Conservation (phyloP, 1,140 invertebrate genomes). For the Pentalonia nigronervosa region DNA sequence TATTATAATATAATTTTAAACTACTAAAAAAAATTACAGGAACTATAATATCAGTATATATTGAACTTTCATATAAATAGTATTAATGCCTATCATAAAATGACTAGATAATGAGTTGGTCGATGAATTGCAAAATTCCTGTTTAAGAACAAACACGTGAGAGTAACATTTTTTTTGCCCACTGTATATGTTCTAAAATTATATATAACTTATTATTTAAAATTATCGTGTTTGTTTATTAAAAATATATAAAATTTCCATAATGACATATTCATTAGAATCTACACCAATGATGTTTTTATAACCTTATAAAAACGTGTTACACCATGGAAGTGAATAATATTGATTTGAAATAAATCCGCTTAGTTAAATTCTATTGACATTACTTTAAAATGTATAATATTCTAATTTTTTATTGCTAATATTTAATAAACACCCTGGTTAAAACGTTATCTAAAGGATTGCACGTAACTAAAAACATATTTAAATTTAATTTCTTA, state of each 20-base stretch:
- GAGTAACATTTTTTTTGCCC: slow-evolving; percentile 9
- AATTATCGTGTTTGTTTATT: slow-evolving; percentile 9
- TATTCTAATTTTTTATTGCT: no score
- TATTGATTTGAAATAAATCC: background rate
- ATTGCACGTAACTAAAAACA: background rate
- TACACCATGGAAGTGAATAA: background rate
- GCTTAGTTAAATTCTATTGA: no score
- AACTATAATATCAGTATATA: background rate
- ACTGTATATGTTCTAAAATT: slow-evolving; percentile 25
- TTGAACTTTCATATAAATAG: background rate
- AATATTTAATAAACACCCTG: no score
- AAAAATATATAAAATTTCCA: background rate
- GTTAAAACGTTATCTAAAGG: background rate
- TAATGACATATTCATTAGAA: background rate
- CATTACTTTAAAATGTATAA: no score
- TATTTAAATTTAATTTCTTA: background rate
- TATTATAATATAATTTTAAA: background rate
- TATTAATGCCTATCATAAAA: background rate
- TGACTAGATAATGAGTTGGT: background rate
- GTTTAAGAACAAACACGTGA: slow-evolving; percentile 2
- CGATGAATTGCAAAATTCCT: background rate
- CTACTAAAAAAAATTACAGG: background rate
- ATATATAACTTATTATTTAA: background rate
- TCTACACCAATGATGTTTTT: background rate
- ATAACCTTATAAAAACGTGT: background rate